Evolutionary conservation across 2,888 invertebrate genomes (phyloP).

Genomic region (Noctua janthina): DNA sequence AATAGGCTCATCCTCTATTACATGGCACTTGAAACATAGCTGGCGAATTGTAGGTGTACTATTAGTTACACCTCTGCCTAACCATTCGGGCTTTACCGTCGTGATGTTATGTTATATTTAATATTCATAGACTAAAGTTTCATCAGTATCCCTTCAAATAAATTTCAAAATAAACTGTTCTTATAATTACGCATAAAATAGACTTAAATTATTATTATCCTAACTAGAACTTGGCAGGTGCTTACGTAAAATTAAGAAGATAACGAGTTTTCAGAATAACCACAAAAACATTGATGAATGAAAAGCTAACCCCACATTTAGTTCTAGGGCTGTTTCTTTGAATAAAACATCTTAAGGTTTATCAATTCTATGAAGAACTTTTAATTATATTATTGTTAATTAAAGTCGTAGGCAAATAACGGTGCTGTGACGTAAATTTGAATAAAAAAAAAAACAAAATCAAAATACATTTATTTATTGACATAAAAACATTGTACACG

Average conservation of each 20-base stretch:
- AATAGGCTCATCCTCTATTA: not conserved
- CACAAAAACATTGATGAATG: not conserved
- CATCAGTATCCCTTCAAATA: not conserved
- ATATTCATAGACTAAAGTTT: not conserved
- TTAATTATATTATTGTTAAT: not conserved
- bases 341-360: not conserved
- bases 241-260: not conserved
- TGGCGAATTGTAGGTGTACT: not conserved
- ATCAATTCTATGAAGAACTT: not conserved
- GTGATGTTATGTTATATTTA: not conserved
- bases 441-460: too few species aligned
- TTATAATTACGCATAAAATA: not conserved
- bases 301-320: not conserved
- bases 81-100: not conserved
- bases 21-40: not conserved
- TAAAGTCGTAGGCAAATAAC: not conserved
- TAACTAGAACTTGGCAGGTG: not conserved
- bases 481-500: too few species aligned
- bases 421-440: not conserved
- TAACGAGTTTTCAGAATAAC: not conserved
- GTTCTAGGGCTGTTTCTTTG: not conserved
- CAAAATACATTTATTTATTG: too few species aligned
- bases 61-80: not conserved
- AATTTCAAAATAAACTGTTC: not conserved
- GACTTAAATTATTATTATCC: not conserved